These are phyloP conservation scores for Setophaga coronata DNA, from an alignment of 2,113 vertebrate genomes.

Conservation along the genomic window DNA sequence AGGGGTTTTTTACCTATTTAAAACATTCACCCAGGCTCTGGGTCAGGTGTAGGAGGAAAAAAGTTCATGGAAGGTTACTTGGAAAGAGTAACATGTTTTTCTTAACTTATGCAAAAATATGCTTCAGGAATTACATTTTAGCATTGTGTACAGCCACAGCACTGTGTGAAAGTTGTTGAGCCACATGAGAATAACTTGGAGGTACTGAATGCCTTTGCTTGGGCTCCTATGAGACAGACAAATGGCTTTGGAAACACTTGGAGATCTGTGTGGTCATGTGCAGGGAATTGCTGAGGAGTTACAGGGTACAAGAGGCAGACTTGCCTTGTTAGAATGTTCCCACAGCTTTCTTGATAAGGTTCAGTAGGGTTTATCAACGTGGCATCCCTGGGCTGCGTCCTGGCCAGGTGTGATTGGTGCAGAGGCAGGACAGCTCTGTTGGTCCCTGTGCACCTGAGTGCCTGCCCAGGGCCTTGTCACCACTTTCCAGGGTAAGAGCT, in stretches of 20 bases:
- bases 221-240: not conserved
- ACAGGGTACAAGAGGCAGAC: not conserved
- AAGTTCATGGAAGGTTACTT: not conserved
- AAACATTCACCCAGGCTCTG: not conserved
- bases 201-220: not conserved
- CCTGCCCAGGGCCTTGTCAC: slow-evolving; percentile 3
- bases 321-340: not conserved
- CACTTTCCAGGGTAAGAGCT: slow-evolving; percentile 21
- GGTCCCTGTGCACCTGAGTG: not conserved
- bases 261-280: not conserved
- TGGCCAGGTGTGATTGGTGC: not conserved
- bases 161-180: not conserved
- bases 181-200: not conserved
- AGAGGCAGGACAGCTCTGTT: not conserved
- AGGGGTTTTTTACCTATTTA: not conserved
- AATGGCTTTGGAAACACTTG: not conserved
- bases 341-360: not conserved
- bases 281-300: not conserved
- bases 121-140: not conserved
- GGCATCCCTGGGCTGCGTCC: not conserved
- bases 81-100: not conserved
- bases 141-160: not conserved
- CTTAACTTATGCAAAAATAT: not conserved
- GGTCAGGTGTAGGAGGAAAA: not conserved
- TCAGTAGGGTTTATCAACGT: not conserved